Evolutionary conservation across 1,140 invertebrate genomes (phyloP).

Genomic region (Papilio polytes): DNA sequence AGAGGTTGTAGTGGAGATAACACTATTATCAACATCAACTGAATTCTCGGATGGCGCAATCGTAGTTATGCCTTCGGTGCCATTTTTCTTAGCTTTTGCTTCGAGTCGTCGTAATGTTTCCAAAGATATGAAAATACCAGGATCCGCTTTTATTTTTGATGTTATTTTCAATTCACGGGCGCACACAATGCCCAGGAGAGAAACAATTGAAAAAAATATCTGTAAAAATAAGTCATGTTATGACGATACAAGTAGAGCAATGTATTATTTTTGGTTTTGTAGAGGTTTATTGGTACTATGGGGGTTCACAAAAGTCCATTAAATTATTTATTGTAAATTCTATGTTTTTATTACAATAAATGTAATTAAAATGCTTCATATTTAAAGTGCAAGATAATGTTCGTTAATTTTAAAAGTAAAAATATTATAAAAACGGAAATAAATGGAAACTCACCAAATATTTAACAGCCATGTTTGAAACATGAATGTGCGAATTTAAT

Average conservation of each 20-base stretch:
- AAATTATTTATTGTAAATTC: too few relatives aligned
- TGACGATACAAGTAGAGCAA: not conserved
- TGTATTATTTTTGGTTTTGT: too few relatives aligned
- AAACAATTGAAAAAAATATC: not conserved
- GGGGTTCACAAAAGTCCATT: too few relatives aligned
- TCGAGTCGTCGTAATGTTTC: conserved; percentile 3
- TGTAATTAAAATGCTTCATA: not conserved
- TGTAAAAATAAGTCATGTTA: not conserved
- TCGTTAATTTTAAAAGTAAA: not conserved
- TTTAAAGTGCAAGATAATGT: not conserved
- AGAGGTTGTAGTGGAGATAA: not conserved
- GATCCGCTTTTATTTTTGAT: conserved; percentile 8
- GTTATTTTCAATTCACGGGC: not conserved
- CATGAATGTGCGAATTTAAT: not conserved
- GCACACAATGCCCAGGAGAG: not conserved
- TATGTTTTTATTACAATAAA: too few relatives aligned
- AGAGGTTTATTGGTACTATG: too few relatives aligned
- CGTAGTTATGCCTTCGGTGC: not conserved
- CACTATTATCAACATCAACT: not conserved
- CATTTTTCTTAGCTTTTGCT: not conserved
- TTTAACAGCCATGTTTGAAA: conserved; percentile 1
- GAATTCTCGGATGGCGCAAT: not conserved
- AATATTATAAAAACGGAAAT: not conserved
- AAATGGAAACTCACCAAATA: not conserved
- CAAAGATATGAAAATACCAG: conserved; percentile 15